Conservation (phyloP, 2,113 vertebrate genomes). For the Herpailurus yagouaroundi region DNA sequence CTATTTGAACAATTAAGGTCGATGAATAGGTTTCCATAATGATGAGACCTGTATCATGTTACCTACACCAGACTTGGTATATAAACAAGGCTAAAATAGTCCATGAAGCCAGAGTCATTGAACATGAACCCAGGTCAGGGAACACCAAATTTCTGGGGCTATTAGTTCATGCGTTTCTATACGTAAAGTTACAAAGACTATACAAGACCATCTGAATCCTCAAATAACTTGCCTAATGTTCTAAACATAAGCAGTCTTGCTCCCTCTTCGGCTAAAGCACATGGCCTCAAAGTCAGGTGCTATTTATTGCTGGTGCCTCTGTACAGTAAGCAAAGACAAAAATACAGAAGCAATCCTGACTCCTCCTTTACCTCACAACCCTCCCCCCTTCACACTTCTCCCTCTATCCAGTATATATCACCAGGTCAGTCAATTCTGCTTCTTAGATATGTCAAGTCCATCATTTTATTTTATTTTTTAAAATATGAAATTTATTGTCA, state of each 20-base stretch:
- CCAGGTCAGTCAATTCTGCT: not conserved
- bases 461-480: not conserved
- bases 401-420: not conserved
- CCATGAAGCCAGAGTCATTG: not conserved
- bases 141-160: not conserved
- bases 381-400: not conserved
- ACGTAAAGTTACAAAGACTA: not conserved
- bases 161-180: not conserved
- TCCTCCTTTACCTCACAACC: not conserved
- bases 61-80: not conserved
- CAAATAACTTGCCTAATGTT: not conserved
- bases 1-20: not conserved
- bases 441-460: not conserved
- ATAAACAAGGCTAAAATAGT: not conserved
- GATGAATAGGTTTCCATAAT: not conserved
- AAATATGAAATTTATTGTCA: too few relatives aligned
- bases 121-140: not conserved
- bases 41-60: not conserved
- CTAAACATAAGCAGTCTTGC: not conserved
- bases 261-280: not conserved
- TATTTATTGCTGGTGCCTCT: not conserved
- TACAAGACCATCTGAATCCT: not conserved
- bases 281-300: not conserved
- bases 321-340: not conserved
- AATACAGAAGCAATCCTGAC: not conserved